Conservation (phyloP, 2,888 invertebrate genomes). For the Metellina segmentata region DNA sequence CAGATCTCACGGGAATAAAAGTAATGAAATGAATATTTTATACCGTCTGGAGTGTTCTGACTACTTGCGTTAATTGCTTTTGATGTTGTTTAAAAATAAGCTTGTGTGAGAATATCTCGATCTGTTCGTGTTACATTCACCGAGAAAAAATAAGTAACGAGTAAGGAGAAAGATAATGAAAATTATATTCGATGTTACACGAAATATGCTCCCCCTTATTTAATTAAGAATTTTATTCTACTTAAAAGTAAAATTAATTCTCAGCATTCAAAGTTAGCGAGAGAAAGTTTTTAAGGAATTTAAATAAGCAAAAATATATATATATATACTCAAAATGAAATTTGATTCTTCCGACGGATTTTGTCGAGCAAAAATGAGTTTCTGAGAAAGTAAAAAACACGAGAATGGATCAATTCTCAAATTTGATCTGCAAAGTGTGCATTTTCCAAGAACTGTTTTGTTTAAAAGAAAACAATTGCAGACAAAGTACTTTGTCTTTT, state of each 20-base stretch:
- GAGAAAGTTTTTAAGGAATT: background rate
- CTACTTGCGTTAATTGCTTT: background rate
- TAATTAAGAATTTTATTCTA: conserved; percentile 1
- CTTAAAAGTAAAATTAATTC: background rate
- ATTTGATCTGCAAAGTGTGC: no score
- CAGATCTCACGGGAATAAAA: background rate
- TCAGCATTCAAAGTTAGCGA: background rate
- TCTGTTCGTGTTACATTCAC: background rate
- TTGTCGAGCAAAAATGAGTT: background rate
- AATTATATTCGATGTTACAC: background rate
- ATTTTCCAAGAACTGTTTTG: no score
- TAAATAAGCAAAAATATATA: background rate
- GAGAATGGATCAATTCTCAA: no score
- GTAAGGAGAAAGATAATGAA: background rate
- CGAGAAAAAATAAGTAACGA: background rate
- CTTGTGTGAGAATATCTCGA: background rate
- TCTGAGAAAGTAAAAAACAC: background rate
- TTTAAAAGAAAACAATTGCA: background rate
- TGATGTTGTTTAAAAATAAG: background rate
- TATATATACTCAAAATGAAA: background rate
- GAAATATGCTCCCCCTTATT: background rate
- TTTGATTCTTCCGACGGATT: background rate
- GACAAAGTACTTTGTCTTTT: background rate
- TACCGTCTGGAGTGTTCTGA: background rate
- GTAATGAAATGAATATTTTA: background rate